These are phyloP conservation scores for Prolemur simus DNA, from an alignment of 2,113 vertebrate genomes.

Conservation along the genomic window DNA sequence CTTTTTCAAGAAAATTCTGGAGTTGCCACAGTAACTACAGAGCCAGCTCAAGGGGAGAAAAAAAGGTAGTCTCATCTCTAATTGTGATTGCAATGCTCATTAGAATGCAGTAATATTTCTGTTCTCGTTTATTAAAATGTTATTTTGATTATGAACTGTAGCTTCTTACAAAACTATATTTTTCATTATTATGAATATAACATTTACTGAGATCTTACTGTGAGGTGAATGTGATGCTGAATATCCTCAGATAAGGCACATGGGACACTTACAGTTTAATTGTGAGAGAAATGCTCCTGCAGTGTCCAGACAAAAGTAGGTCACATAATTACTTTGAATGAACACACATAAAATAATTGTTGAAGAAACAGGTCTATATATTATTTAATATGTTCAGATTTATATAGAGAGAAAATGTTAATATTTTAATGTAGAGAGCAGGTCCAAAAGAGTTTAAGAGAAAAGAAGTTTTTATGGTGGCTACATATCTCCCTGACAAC, in stretches of 20 bases:
- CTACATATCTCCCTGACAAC: neutral
- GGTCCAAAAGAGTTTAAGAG: neutral
- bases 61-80: neutral
- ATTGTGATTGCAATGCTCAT: neutral
- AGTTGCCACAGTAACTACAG: neutral
- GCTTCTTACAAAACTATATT: neutral
- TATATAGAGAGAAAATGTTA: neutral
- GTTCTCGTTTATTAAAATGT: neutral
- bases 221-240: neutral
- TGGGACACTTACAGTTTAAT: neutral
- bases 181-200: neutral
- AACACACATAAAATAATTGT: neutral
- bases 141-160: neutral
- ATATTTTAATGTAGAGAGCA: neutral
- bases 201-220: neutral
- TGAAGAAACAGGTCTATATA: neutral
- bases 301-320: neutral
- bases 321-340: neutral
- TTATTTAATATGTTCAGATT: neutral
- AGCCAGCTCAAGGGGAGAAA: neutral
- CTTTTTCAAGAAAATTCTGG: neutral
- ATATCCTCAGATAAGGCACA: neutral
- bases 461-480: neutral
- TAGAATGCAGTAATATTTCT: neutral
- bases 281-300: neutral